Evolutionary conservation across 2,113 vertebrate genomes (phyloP), one percentile per base, ranked within the genome.

Genomic region (Gasterosteus aculeatus): DNA sequence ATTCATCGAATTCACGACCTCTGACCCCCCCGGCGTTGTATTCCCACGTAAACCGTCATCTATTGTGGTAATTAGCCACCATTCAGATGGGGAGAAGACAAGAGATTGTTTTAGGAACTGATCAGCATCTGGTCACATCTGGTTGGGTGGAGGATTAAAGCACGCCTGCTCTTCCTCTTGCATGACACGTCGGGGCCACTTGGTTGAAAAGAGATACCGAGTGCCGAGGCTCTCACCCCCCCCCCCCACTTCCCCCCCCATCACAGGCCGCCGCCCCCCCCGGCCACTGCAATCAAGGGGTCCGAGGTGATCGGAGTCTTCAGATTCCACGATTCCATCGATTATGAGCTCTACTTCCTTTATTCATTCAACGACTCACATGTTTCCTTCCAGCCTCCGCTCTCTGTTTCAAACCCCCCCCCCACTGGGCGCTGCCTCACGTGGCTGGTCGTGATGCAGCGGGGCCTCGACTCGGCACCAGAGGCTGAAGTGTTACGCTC

Each of bases 241-340:
- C 33, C 33, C 33, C 33, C 33, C 33, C 33, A 5, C 33, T 35
- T 2, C 33, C 1, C 33, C 33, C 31, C 69, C 82, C 67, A 69
- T 69, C 74, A 77, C 46, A 72, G 83, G 84, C 87, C 84, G 54
- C 39, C 10, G 75, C 70, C 75, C 87, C 75, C 87, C 88, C 82
- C 69, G 44, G 47, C 64, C 83, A 78, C 81, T 46, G 47, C 22
- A 31, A 59, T 76, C 79, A 83, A 85, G 84, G 72, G 54, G 33
- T 35, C 62, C 73, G 71, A 87, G 85, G 81, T 85, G 77, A 92
- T 84, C 80, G 74, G 33, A 87, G 78, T 46, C 22, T 26, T 26
- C 22, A 26, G 22, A 26, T 26, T 26, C 22, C 22, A 26, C 22
- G 22, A 26, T 26, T 1, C 22, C 22, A 1, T 26, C 22, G 22